Evolutionary conservation across 2,113 vertebrate species (phyloP).

Genomic region (Cololabis saira): DNA sequence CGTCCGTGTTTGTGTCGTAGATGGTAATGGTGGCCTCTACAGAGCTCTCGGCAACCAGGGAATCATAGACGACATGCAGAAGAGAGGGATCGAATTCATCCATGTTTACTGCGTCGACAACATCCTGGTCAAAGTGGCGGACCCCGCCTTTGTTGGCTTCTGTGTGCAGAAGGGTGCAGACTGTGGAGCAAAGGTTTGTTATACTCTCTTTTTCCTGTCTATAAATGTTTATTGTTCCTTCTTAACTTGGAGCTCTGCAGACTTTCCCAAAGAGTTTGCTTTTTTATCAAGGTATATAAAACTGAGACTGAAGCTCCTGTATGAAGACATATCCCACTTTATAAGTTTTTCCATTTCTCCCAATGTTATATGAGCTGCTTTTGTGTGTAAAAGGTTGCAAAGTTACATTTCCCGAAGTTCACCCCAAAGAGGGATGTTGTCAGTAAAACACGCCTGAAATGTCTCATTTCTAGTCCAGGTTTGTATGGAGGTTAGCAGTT

Average conservation of each 20-base stretch:
- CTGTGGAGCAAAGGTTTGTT: slow-evolving; percentile 95
- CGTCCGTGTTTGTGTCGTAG: slow-evolving; percentile 71
- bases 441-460: too few species aligned
- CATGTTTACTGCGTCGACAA: slow-evolving; percentile 98
- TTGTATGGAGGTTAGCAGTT: too few species aligned
- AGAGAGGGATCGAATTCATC: slow-evolving; percentile 83
- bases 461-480: too few species aligned
- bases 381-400: neutral
- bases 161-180: slow-evolving; percentile 93
- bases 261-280: neutral
- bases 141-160: slow-evolving; percentile 94
- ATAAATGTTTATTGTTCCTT: too few species aligned
- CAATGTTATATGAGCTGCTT: neutral
- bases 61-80: slow-evolving; percentile 90
- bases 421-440: neutral
- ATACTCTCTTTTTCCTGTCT: neutral
- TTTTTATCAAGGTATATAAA: neutral
- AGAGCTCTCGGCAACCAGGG: slow-evolving; percentile 87
- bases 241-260: too few species aligned
- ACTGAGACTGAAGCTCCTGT: neutral
- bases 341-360: neutral
- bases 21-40: slow-evolving; percentile 97
- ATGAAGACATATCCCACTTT: neutral
- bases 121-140: slow-evolving; percentile 96
- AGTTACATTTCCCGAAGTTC: neutral